phyloP scores from a whole-genome alignment of 2,888 invertebrate species.

The Heliconius cydno region DNA sequence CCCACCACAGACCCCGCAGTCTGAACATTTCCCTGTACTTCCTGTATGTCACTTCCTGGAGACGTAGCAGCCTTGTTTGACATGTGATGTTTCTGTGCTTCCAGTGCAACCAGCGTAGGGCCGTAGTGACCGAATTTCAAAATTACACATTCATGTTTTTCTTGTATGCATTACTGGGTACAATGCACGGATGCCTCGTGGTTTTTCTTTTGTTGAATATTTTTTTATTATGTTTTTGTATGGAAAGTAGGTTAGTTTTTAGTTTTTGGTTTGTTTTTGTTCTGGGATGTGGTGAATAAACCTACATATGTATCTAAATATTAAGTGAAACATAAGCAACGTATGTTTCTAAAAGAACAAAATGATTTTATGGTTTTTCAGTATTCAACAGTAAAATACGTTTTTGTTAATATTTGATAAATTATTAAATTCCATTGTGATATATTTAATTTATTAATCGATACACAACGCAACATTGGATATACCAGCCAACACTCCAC shows the following conservation, averaged over 20 bases:
- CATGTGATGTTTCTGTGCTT: constrained; percentile 58
- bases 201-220: background rate
- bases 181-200: constrained; percentile 22
- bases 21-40: constrained; percentile 71
- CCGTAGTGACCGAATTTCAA: constrained; percentile 38
- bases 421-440: too few species aligned
- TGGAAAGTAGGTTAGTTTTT: background rate
- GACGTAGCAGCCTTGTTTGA: constrained; percentile 69
- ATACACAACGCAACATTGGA: too few species aligned
- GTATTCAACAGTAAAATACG: too few species aligned
- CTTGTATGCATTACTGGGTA: constrained; percentile 26
- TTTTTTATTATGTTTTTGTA: background rate
- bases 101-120: constrained; percentile 46
- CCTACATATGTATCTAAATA: background rate
- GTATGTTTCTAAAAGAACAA: too few species aligned
- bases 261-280: background rate
- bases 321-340: background rate
- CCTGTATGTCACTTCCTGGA: constrained; percentile 75
- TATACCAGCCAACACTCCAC: too few species aligned
- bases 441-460: too few species aligned
- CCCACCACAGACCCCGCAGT: constrained; percentile 50
- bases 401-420: too few species aligned
- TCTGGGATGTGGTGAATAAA: background rate
- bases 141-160: constrained; percentile 36
- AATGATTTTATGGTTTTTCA: too few species aligned